Evolutionary conservation across 2,888 invertebrate genomes (phyloP), one percentile per base, ranked within the genome.

Genomic region (Lycaena phlaeas): DNA sequence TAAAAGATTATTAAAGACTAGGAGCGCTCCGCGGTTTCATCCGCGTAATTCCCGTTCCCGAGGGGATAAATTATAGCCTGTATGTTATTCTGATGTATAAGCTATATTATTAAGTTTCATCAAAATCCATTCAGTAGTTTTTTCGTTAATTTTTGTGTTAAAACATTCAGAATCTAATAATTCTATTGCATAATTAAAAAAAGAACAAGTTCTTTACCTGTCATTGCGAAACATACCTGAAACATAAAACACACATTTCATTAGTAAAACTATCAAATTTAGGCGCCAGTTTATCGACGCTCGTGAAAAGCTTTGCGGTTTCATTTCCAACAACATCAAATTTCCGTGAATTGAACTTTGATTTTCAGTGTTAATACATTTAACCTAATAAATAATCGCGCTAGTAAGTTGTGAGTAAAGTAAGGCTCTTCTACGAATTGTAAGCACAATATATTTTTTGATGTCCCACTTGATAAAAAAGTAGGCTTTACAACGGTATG

Each of bases 191-290:
- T 22, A 22, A 22, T n/a, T n/a, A n/a, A 30, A 30, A 30, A 30
- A 30, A 18, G 12, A 39, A 31, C 25, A 30, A 39, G 30, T 30
- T 40, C 11, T 31, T 31, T 40, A 40, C 29, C 29, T 38, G 18
- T 28, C 29, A 38, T 30, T 29, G 28, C 38, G 42, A 45, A 40
- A 56, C 59, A 46, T 60, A 59, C 59, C 60, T 60, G 58, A 41
- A 54, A 54, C 47, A 53, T 43, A n/a, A 34, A 22, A 27, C 40
- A 41, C 25, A 25, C 25, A n/a, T 39, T 15, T 30, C 18, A 22
- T 34, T 34, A 34, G 9, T 34, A 34, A 34, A 34, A 34, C 12
- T 11, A 15, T 11, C 17, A 7, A 22, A n/a, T n/a, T n/a, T 18
- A 34, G 17, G 11, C 9, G 1, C 9, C 12, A 11, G 12, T 34